Percentiles rank a stretch among this genome's conserved stretches.
Evolutionary conservation across 2,797 vertebrate genomes (phyloP).

Genomic region (Liparis tanakae): DNA sequence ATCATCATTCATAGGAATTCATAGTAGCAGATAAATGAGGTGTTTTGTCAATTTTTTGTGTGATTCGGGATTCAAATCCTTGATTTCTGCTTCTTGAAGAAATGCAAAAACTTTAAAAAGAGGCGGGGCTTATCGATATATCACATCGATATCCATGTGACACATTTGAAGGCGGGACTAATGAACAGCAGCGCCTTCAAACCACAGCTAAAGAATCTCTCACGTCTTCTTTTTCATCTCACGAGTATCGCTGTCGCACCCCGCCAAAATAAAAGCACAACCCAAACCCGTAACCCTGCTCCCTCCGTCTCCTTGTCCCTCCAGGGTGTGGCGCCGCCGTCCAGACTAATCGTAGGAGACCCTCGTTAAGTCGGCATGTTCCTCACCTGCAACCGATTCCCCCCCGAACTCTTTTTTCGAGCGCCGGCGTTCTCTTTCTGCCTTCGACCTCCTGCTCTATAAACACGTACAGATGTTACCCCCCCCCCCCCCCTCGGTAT

Average conservation of each 20-base stretch:
- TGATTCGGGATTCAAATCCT: constrained; percentile 27
- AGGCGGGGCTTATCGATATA: not conserved
- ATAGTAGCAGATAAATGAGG: constrained; percentile 22
- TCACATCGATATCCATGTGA: constrained; percentile 31
- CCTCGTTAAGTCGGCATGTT: constrained; percentile 81
- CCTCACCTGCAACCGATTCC: constrained; percentile 9
- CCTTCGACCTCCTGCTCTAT: constrained; percentile 21
- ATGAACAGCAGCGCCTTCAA: too few relatives aligned
- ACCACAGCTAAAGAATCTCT: too few relatives aligned
- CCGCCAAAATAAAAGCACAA: too few relatives aligned
- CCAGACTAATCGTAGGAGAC: constrained; percentile 96
- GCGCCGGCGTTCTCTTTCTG: not conserved
- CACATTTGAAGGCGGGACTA: constrained; percentile 8
- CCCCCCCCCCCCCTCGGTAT: constrained; percentile 12
- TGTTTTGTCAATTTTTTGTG: constrained; percentile 12
- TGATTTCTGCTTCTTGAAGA: constrained; percentile 42
- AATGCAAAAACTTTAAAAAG: not conserved
- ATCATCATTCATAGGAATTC: constrained; percentile 23
- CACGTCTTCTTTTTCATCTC: too few relatives aligned
- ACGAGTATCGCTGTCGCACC: too few relatives aligned
- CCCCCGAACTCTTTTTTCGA: constrained; percentile 24
- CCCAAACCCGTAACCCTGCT: too few relatives aligned
- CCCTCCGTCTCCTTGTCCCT: constrained; percentile 52
- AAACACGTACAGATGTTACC: constrained; percentile 24
- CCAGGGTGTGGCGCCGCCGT: constrained; percentile 86